Evolutionary conservation across 1,140 invertebrate genomes (phyloP), one percentile per base, ranked within the genome.

Genomic region (Tyrophagus putrescentiae): DNA sequence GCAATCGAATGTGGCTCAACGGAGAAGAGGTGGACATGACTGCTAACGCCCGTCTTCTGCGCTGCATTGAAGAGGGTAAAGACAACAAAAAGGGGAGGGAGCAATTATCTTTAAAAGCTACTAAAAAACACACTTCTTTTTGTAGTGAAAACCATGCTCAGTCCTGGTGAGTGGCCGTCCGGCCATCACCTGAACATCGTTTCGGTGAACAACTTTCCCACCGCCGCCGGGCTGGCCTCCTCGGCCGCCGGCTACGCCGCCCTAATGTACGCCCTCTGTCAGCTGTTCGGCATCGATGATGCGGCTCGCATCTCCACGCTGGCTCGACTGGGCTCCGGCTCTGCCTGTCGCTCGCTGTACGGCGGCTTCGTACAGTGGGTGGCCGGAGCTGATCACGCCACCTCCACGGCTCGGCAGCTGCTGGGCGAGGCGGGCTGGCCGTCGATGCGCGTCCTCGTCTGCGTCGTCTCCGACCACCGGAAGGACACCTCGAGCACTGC

Each of bases 161-260:
- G n/a, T n/a, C n/a, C 67, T 3, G 31, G 56, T 36, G 57, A 64
- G 23, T 36, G 60, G 31, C 45, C 31, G n/a, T 7, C 56, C 13
- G 42, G 75, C 5, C 87, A 82, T 81, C 83, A 88, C 68, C 67
- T 96, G 27, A 83, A 84, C 65, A 85, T 97, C 65, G 87, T 83
- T 70, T 98, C 94, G 0, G 80, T 82, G 67, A 99, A 98, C 73
- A 98, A 98, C 76, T 99, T 99, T 71, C 95, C 96, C 21, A 98
- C 94, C 21, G 93, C 93, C 25, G 93, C 95, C 63, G 96, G 96
- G 1, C 75, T 99, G 28, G 95, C 96, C 5, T 97, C 92, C 3
- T 97, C 93, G 63, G 95, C 96, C 60, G 91, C 95, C 59, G 96
- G 95, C 25, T 98, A 96, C 75, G 92, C 95, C 25, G 93, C 85